Conservation (phyloP, 2,888 invertebrate genomes). For the Chirona hameri region DNA sequence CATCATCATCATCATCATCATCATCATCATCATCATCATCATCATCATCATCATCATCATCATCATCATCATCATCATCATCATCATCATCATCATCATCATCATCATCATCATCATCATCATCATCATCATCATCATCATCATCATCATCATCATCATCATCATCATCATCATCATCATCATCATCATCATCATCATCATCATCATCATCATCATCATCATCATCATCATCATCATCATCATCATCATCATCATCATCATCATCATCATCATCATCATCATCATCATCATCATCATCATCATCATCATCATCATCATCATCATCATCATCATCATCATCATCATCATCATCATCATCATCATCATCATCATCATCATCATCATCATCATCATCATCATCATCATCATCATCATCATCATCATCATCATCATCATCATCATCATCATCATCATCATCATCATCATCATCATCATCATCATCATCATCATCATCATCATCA, state of each 20-base stretch:
- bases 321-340: constrained; percentile 22
- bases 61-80: constrained; percentile 22
- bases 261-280: constrained; percentile 22
- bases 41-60: constrained; percentile 22
- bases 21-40: constrained; percentile 22
- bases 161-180: constrained; percentile 22
- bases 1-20: constrained; percentile 22
- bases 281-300: constrained; percentile 12
- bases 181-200: constrained; percentile 22
- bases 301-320: constrained; percentile 22
- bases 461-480: constrained; percentile 22
- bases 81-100: constrained; percentile 22
- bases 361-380: constrained; percentile 22
- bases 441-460: constrained; percentile 22
- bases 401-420: constrained; percentile 22
- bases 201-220: constrained; percentile 22
- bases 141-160: constrained; percentile 22
- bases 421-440: constrained; percentile 22
- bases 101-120: constrained; percentile 22
- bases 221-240: constrained; percentile 22
- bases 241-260: constrained; percentile 22
- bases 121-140: constrained; percentile 22
- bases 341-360: constrained; percentile 22
- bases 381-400: constrained; percentile 22
- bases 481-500: constrained; percentile 11